Base-by-base conservation (phyloP, 2,888 invertebrate species). In the Entomobrya proxima region DNA sequence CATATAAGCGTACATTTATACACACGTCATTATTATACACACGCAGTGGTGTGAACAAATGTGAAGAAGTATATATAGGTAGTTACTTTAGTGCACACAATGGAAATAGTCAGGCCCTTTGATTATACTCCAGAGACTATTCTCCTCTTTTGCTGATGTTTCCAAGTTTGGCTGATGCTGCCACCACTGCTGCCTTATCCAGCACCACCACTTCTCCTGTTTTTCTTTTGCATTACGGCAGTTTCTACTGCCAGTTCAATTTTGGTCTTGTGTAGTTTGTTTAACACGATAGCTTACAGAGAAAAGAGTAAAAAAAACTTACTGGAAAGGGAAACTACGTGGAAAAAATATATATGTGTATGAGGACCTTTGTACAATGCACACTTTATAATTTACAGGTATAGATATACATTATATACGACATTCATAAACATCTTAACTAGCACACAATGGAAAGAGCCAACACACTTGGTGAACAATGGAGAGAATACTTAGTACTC, bases 61-160 rank as follows among this genome's bases (percentile, higher is more conserved):
- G 15, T n/a, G 32, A 24, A 69, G 24, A 47, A 47, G n/a, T n/a
- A n/a, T n/a, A n/a, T n/a, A n/a, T n/a, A n/a, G n/a, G n/a, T n/a
- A 35, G 58, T 58, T 76, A 58, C 76, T 76, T 40, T 37, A 58
- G 21, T 58, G 64, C 15, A 30, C 30, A 78, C 78, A 30, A 52
- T 74, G 50, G 50, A 52, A 11, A 9, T n/a, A 74, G 74, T 50
- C 52, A 64, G 78, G 64, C 58, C 81, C 75, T 82, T 82, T 77
- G 83, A 84, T 84, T 84, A 84, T 84, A 77, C 83, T 84, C 83
- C 40, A 67, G 83, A 84, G 83, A 77, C 7, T 30, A 55, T 18
- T 40, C 69, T 18, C 50, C 21, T 52, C 27, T 72, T 58, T n/a
- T 69, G 30, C 55, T 72, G 72, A 40, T 44, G 44, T 78, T 79